Percentiles rank a stretch among this genome's conserved stretches.
phyloP scores from a whole-genome alignment of 2,797 vertebrate genomes.

The Coregonus ussuriensis region DNA sequence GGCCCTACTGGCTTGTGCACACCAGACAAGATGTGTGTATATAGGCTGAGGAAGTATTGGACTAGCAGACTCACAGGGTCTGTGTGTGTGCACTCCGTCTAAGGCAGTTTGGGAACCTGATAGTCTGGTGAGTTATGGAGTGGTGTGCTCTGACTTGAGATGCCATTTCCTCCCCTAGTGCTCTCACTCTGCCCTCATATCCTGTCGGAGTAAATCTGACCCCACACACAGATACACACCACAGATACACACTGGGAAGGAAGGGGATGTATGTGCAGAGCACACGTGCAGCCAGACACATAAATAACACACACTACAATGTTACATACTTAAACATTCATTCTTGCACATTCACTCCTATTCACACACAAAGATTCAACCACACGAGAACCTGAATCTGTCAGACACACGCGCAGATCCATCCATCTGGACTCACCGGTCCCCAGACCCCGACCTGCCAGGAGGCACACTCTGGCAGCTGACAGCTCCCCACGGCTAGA shows the following conservation, averaged over 20 bases:
- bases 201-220: conserved; percentile 64
- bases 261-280: background rate
- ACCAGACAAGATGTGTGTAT: background rate
- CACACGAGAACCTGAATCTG: background rate
- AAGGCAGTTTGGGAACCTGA: conserved; percentile 40
- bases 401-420: background rate
- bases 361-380: conserved; percentile 17
- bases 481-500: conserved; percentile 76
- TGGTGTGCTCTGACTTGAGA: conserved; percentile 60
- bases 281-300: background rate
- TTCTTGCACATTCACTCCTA: background rate
- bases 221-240: conserved; percentile 28
- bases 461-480: conserved; percentile 84
- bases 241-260: conserved; percentile 3
- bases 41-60: background rate
- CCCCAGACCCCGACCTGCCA: conserved; percentile 94
- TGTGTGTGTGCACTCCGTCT: conserved; percentile 14
- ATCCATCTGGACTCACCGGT: conserved; percentile 78
- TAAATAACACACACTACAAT: background rate
- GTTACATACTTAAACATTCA: background rate
- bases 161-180: conserved; percentile 62
- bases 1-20: background rate
- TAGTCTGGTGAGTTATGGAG: conserved; percentile 45
- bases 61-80: conserved; percentile 14
- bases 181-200: conserved; percentile 65